phyloP scores from a whole-genome alignment of 2,888 invertebrate species.

The Argyresthia goedartella region DNA sequence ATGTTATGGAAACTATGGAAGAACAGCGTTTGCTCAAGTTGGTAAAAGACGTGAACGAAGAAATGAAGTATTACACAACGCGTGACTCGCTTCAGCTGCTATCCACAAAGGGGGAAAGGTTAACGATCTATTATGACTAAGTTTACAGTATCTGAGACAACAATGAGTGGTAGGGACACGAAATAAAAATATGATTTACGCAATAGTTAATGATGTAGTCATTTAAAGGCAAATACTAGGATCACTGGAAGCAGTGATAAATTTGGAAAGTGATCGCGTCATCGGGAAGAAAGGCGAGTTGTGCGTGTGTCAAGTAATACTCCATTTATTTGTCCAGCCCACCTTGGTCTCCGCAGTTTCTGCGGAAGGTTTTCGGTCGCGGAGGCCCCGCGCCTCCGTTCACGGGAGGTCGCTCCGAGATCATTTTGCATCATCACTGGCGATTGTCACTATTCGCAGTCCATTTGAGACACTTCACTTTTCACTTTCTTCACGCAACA shows the following conservation, averaged over 20 bases:
- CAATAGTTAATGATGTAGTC: too few relatives aligned
- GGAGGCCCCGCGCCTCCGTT: slow-evolving; percentile 51
- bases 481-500: slow-evolving; percentile 15
- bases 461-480: slow-evolving; percentile 23
- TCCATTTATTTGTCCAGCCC: slow-evolving; percentile 22
- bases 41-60: slow-evolving; percentile 9
- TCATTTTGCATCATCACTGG: slow-evolving; percentile 57
- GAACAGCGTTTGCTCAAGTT: slow-evolving; percentile 28
- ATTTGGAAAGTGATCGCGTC: slow-evolving; percentile 4
- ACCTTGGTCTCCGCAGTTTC: slow-evolving; percentile 73
- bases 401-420: slow-evolving; percentile 54
- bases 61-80: not conserved
- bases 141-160: not conserved
- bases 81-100: not conserved
- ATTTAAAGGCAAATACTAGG: too few relatives aligned
- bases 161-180: not conserved
- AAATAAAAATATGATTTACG: not conserved
- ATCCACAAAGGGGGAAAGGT: not conserved
- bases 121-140: not conserved
- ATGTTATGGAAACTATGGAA: slow-evolving; percentile 67
- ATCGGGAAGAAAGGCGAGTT: slow-evolving; percentile 12
- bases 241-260: too few relatives aligned
- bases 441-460: slow-evolving; percentile 12
- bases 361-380: slow-evolving; percentile 63
- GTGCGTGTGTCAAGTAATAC: slow-evolving; percentile 10